Conservation (phyloP, 2,113 vertebrate genomes). For the Herpetotheres cachinnans region DNA sequence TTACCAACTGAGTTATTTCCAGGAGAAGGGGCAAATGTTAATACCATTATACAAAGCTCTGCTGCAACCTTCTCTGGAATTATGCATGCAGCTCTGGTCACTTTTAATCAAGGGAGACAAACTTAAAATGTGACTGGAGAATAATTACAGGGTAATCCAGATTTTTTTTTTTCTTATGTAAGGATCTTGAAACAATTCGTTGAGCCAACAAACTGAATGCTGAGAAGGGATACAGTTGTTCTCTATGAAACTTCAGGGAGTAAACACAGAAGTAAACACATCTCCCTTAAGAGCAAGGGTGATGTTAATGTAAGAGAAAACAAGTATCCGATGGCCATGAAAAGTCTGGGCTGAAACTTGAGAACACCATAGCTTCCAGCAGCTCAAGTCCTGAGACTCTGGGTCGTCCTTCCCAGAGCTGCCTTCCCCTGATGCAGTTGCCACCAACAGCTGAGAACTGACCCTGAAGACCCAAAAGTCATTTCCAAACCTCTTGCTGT, state of each 20-base stretch:
- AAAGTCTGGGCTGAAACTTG: constrained; percentile 40
- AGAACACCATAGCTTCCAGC: background rate
- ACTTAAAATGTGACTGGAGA: background rate
- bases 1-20: background rate
- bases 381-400: background rate
- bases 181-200: background rate
- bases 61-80: background rate
- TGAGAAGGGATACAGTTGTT: background rate
- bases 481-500: background rate
- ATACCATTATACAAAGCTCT: background rate
- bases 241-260: background rate
- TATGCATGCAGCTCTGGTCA: background rate
- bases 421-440: background rate
- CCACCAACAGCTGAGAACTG: background rate
- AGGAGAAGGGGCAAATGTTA: background rate
- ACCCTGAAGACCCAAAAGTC: background rate
- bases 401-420: background rate
- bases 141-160: background rate
- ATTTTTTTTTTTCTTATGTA: background rate
- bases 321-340: constrained; percentile 55
- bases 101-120: background rate
- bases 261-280: constrained; percentile 51
- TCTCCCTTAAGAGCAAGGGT: constrained; percentile 27
- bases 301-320: constrained; percentile 4
- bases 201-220: background rate